Evolutionary conservation across 2,113 vertebrate genomes (phyloP).

Genomic region (Atrichornis clamosus): DNA sequence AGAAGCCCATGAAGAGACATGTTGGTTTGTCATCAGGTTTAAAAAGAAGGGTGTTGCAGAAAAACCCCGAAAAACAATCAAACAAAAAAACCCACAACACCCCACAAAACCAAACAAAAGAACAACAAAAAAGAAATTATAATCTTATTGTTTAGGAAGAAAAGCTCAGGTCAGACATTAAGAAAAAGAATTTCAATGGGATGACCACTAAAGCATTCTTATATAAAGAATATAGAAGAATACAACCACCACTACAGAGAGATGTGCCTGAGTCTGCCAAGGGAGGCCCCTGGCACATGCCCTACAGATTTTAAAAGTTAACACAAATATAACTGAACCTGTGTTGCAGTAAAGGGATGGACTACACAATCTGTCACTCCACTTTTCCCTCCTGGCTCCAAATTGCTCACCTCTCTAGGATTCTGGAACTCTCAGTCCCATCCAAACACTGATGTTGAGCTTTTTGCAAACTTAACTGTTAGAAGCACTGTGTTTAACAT

Average conservation of each 20-base stretch:
- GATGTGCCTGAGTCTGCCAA: fast-evolving
- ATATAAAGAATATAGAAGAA: background rate
- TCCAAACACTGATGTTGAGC: background rate
- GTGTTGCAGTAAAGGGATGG: background rate
- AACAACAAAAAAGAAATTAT: background rate
- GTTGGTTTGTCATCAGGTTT: background rate
- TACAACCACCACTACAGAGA: background rate
- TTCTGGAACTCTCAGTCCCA: background rate
- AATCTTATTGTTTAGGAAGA: background rate
- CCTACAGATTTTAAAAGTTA: background rate
- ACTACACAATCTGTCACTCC: background rate
- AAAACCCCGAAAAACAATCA: background rate
- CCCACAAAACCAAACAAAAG: background rate
- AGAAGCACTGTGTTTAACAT: background rate
- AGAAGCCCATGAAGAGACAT: background rate
- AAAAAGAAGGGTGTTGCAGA: background rate
- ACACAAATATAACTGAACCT: background rate
- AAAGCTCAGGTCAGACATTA: background rate
- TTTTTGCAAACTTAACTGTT: background rate
- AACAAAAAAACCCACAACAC: no score
- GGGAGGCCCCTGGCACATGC: background rate
- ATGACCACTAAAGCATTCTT: background rate
- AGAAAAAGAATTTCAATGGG: background rate
- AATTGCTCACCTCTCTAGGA: background rate
- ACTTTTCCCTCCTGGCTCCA: background rate